Base-by-base conservation (phyloP, 2,888 invertebrate species). In the Steinernema carpocapsae region DNA sequence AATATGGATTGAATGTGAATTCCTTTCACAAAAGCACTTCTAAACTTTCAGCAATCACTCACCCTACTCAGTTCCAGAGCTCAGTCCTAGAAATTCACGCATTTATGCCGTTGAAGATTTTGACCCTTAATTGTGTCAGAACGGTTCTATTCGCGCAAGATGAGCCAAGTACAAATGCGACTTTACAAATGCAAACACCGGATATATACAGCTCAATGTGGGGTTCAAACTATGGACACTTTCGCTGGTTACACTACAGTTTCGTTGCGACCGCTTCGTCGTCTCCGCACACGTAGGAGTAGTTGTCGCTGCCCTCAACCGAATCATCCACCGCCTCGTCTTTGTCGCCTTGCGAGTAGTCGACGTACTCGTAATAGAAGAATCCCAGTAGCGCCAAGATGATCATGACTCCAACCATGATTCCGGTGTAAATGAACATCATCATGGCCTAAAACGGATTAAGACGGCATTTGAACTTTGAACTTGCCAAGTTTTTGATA, bases 351-450 rank as follows among this genome's bases (percentile, higher is more conserved):
- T 14, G n/a, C 19, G 71, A 24, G 48, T 74, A 79, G 56, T 80
- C 77, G 12, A 78, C 79, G 71, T 82, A 82, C 45, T 82, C 77
- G 71, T 91, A 92, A 89, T 95, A 96, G 77, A 91, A 91, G 86
- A 91, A 90, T 0, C 94, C 92, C 91, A 97, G 92, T 1, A 91
- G 87, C 32, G 92, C 91, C 88, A 97, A 95, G 37, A 95, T 89
- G 0, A 93, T 77, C 91, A 94, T 93, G 82, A 94, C 94, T 0
- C 92, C 87, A 43, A 92, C 87, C 95, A 97, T 95, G 14, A 76
- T 76, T 10, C 42, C 76, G 29, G 79, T 78, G 72, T 76, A 83
- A 4, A 79, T 74, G 72, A 82, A 79, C 76, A 79, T 78, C 77
- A 81, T 78, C 6, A 73, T 48, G 12, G 82, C 79, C 81, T 0